Conservation (phyloP, 1,140 invertebrate genomes). For the Pollicipes pollicipes region DNA sequence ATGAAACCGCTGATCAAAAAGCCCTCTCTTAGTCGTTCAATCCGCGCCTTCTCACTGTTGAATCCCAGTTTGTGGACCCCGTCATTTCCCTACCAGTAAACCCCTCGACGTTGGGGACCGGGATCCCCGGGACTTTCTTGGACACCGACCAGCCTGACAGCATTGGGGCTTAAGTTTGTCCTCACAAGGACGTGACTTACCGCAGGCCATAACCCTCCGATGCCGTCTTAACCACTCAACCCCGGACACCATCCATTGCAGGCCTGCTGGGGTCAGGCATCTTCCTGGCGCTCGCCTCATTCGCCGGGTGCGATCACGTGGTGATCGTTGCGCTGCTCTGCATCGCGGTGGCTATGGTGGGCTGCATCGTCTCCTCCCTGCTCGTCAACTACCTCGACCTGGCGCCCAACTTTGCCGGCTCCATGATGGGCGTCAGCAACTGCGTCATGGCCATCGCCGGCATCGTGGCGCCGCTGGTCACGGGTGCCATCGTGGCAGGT, state of each 20-base stretch:
- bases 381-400: constrained; percentile 68
- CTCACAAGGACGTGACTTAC: too few relatives aligned
- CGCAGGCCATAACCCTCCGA: too few relatives aligned
- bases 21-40: too few relatives aligned
- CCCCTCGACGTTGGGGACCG: too few relatives aligned
- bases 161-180: too few relatives aligned
- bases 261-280: constrained; percentile 47
- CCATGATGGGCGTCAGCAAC: constrained; percentile 65
- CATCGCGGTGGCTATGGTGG: constrained; percentile 56
- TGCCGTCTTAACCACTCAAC: too few relatives aligned
- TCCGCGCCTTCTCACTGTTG: too few relatives aligned
- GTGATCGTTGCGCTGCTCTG: constrained; percentile 57
- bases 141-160: too few relatives aligned
- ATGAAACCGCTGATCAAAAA: too few relatives aligned
- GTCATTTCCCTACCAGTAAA: too few relatives aligned
- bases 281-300: constrained; percentile 48
- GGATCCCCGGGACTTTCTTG: too few relatives aligned
- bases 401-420: constrained; percentile 62
- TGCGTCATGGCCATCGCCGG: constrained; percentile 62
- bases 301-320: constrained; percentile 43
- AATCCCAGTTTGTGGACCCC: too few relatives aligned
- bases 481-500: constrained; percentile 38
- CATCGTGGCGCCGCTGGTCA: constrained; percentile 58
- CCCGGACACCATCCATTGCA: constrained; percentile 27
- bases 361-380: constrained; percentile 61